These are phyloP conservation scores for Papilio helenus DNA, from an alignment of 1,140 invertebrate genomes.

Conservation along the genomic window DNA sequence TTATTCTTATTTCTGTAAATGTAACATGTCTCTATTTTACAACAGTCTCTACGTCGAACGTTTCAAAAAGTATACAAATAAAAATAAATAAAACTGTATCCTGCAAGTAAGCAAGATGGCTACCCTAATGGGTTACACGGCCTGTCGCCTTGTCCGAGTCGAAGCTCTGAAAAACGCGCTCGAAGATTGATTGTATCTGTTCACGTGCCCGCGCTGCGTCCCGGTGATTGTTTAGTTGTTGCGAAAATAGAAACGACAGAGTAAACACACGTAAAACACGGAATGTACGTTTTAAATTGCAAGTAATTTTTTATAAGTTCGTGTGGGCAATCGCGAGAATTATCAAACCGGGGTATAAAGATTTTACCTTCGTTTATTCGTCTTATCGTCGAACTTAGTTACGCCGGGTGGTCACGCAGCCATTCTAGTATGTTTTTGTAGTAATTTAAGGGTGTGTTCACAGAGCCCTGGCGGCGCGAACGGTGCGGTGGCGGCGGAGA, in stretches of 20 bases:
- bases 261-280: conserved; percentile 39
- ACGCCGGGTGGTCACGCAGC: background rate
- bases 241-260: conserved; percentile 35
- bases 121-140: conserved; percentile 13
- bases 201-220: conserved; percentile 19
- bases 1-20: too few relatives aligned
- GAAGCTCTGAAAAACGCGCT: conserved; percentile 28
- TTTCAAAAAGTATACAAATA: background rate
- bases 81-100: conserved; percentile 2
- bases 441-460: conserved; percentile 41
- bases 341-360: background rate
- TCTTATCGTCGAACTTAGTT: background rate
- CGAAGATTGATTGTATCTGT: conserved; percentile 42
- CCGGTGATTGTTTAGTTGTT: conserved; percentile 40
- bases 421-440: background rate
- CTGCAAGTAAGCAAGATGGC: conserved; percentile 10
- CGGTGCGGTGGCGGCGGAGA: conserved; percentile 61
- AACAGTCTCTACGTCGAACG: background rate
- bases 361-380: background rate
- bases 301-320: background rate
- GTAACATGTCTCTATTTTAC: background rate
- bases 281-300: conserved; percentile 20
- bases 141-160: conserved; percentile 1
- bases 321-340: background rate
- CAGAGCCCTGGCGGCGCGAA: conserved; percentile 79